Percentiles rank a stretch among this genome's conserved stretches.
Evolutionary conservation across 1,140 invertebrate species (phyloP).

Genomic region (Frieseomelitta varia): DNA sequence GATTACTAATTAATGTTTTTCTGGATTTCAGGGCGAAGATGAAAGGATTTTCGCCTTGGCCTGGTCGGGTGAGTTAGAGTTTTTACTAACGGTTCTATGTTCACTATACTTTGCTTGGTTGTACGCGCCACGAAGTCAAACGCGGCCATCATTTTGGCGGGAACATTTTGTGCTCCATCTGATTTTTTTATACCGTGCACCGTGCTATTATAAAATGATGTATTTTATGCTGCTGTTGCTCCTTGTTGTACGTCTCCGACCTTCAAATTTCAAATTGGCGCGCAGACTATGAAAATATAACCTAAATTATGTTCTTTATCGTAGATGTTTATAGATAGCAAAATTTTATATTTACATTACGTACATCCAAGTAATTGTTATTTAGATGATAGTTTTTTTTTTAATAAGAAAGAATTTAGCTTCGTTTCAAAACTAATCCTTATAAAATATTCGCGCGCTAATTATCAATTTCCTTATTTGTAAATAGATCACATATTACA

Average conservation of each 20-base stretch:
- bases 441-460: constrained; percentile 14
- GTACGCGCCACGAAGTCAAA: constrained; percentile 56
- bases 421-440: background rate
- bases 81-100: constrained; percentile 64
- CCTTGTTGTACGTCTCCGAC: constrained; percentile 64
- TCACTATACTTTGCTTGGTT: constrained; percentile 54
- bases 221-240: constrained; percentile 20
- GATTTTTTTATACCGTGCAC: background rate
- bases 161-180: constrained; percentile 24
- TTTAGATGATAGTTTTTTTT: background rate
- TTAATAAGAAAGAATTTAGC: background rate
- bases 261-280: constrained; percentile 80
- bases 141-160: constrained; percentile 64
- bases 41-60: constrained; percentile 97
- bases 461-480: background rate
- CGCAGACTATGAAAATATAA: constrained; percentile 76
- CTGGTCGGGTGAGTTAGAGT: constrained; percentile 91
- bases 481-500: background rate
- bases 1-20: constrained; percentile 65
- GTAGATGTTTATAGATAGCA: background rate
- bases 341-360: constrained; percentile 25
- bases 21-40: constrained; percentile 94
- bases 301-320: constrained; percentile 64
- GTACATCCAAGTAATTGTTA: background rate
- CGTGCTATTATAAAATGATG: background rate